A percentile compares a stretch with the other conserved stretches of the same genome.
phyloP scores from a whole-genome alignment of 2,113 vertebrate species.

The Myotis davidii region DNA sequence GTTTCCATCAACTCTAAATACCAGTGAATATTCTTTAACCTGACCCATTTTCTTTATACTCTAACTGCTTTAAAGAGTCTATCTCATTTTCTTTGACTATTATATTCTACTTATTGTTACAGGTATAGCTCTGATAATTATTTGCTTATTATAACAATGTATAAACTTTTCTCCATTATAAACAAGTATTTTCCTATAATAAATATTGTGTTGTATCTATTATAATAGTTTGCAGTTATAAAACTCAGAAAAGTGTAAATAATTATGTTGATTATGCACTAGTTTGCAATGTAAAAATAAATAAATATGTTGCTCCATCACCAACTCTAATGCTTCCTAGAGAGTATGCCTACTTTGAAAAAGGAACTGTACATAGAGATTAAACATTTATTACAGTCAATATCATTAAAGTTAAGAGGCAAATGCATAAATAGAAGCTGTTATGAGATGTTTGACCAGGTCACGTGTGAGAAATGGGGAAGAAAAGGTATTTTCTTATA shows the following conservation, averaged over 20 bases:
- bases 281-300: background rate
- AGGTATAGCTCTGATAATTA: background rate
- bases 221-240: background rate
- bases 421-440: background rate
- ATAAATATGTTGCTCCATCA: background rate
- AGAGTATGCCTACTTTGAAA: background rate
- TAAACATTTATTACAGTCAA: background rate
- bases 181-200: background rate
- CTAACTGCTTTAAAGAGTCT: background rate
- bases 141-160: background rate
- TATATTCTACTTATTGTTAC: background rate
- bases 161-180: background rate
- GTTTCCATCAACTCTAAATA: background rate
- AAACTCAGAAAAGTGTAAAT: background rate
- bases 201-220: background rate
- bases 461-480: background rate
- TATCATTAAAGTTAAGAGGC: conserved; percentile 7
- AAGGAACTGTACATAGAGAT: background rate
- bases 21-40: background rate
- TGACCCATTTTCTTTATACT: background rate
- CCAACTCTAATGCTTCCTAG: background rate
- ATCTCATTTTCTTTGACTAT: background rate
- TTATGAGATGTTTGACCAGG: background rate
- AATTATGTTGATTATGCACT: background rate
- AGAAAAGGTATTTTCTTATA: background rate